These are phyloP conservation scores for Aproaerema taeniolella DNA, from an alignment of 2,888 invertebrate genomes.

Conservation along the genomic window DNA sequence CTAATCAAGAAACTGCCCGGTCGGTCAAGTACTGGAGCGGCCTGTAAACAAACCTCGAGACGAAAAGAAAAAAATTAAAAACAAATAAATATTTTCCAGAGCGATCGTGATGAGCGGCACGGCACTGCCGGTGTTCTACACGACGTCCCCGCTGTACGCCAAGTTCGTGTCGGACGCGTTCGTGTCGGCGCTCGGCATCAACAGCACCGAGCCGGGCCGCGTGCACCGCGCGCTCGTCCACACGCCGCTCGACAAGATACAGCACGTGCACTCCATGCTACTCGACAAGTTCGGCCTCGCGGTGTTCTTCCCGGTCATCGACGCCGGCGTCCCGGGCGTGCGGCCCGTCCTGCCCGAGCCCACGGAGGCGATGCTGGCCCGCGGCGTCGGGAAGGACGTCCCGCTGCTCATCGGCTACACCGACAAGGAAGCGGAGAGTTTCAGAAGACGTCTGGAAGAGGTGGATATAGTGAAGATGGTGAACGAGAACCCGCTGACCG, in stretches of 20 bases:
- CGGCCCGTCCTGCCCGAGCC: slow-evolving; percentile 49
- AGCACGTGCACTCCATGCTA: slow-evolving; percentile 39
- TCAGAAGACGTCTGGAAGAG: slow-evolving; percentile 41
- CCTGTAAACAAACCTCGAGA: no score
- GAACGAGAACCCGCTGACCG: slow-evolving; percentile 30
- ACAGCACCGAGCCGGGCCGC: slow-evolving; percentile 39
- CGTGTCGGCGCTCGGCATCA: slow-evolving; percentile 60
- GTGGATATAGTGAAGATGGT: slow-evolving; percentile 37
- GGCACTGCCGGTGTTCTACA: slow-evolving; percentile 41
- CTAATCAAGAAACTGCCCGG: no score
- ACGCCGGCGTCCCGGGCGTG: slow-evolving; percentile 42
- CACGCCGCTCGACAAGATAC: slow-evolving; percentile 42
- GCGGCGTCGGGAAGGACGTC: slow-evolving; percentile 44
- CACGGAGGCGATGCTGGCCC: slow-evolving; percentile 43
- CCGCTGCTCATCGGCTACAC: slow-evolving; percentile 58
- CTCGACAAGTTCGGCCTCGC: slow-evolving; percentile 41
- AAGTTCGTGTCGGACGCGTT: slow-evolving; percentile 34
- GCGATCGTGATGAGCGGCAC: slow-evolving; percentile 56
- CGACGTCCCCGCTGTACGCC: slow-evolving; percentile 43
- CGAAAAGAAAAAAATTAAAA: no score
- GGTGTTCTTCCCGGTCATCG: slow-evolving; percentile 54
- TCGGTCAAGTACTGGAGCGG: no score
- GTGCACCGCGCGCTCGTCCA: slow-evolving; percentile 42
- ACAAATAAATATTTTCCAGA: slow-evolving; percentile 30
- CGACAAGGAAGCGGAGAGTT: slow-evolving; percentile 49